phyloP scores from a whole-genome alignment of 2,113 vertebrate genomes.

The Malaclemys terrapin region DNA sequence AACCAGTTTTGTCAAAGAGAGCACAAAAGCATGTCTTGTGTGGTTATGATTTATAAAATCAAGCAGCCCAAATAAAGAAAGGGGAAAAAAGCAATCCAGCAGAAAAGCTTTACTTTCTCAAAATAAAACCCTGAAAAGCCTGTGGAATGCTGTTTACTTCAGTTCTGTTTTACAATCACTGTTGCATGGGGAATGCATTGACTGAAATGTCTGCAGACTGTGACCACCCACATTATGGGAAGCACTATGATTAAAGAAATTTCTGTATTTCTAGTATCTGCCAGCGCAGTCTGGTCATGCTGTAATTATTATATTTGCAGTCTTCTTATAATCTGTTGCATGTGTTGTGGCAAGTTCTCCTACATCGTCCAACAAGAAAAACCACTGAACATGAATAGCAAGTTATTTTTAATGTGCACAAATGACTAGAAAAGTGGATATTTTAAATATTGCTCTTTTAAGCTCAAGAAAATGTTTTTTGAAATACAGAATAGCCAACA shows the following conservation, averaged over 20 bases:
- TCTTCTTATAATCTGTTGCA: constrained; percentile 81
- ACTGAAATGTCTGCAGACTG: constrained; percentile 44
- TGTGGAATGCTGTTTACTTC: constrained; percentile 72
- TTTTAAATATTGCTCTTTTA: constrained; percentile 61
- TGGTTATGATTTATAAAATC: constrained; percentile 37
- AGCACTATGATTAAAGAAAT: constrained; percentile 80
- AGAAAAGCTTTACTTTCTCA: constrained; percentile 48
- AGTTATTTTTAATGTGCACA: constrained; percentile 72
- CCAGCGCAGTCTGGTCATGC: constrained; percentile 74
- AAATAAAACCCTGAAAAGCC: constrained; percentile 53
- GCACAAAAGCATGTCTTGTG: neutral
- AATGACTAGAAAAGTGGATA: constrained; percentile 55
- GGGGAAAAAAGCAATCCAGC: neutral
- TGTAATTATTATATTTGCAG: constrained; percentile 80
- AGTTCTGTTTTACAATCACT: constrained; percentile 59
- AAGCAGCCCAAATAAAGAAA: constrained; percentile 19
- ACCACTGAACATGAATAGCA: constrained; percentile 50
- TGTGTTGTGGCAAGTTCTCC: constrained; percentile 76
- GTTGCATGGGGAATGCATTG: constrained; percentile 26
- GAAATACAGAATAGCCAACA: constrained; percentile 43
- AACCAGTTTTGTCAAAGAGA: neutral
- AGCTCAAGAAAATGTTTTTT: constrained; percentile 50
- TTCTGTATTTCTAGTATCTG: constrained; percentile 65
- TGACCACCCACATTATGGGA: constrained; percentile 82
- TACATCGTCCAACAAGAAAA: constrained; percentile 70